phyloP scores from a whole-genome alignment of 2,113 vertebrate genomes.

The Toxotes jaculatrix region DNA sequence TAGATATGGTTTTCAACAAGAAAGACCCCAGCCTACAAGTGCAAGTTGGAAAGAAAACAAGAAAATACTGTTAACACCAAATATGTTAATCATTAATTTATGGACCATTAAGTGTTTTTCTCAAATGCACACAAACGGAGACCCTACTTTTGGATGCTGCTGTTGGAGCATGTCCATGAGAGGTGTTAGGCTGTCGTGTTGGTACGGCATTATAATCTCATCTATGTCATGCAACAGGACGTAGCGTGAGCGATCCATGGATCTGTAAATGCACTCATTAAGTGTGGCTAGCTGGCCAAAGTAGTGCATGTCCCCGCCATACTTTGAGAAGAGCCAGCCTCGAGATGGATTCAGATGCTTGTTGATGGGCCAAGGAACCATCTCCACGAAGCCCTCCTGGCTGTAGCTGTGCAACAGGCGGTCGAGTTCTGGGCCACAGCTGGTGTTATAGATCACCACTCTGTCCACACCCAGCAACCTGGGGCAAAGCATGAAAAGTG shows the following conservation, averaged over 20 bases:
- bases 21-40: conserved; percentile 61
- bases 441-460: conserved; percentile 85
- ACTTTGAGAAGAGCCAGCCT: conserved; percentile 48
- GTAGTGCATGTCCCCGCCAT: conserved; percentile 74
- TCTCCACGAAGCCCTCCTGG: conserved; percentile 77
- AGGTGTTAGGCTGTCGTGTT: conserved; percentile 70
- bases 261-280: conserved; percentile 81
- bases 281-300: conserved; percentile 78
- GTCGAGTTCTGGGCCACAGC: conserved; percentile 76
- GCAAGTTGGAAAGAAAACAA: too few relatives aligned
- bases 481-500: neutral
- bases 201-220: conserved; percentile 84
- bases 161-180: conserved; percentile 76
- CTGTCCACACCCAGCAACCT: conserved; percentile 79
- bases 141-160: conserved; percentile 64
- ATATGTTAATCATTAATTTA: neutral
- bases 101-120: too few relatives aligned
- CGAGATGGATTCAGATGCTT: conserved; percentile 73
- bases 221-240: conserved; percentile 85
- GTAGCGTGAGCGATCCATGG: conserved; percentile 79
- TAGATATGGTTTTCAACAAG: conserved; percentile 85
- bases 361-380: conserved; percentile 83
- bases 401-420: conserved; percentile 79
- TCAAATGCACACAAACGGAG: neutral
- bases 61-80: too few relatives aligned